These are phyloP conservation scores for Chymomyza caudatula DNA, from an alignment of 2,888 invertebrate species.

Conservation along the genomic window DNA sequence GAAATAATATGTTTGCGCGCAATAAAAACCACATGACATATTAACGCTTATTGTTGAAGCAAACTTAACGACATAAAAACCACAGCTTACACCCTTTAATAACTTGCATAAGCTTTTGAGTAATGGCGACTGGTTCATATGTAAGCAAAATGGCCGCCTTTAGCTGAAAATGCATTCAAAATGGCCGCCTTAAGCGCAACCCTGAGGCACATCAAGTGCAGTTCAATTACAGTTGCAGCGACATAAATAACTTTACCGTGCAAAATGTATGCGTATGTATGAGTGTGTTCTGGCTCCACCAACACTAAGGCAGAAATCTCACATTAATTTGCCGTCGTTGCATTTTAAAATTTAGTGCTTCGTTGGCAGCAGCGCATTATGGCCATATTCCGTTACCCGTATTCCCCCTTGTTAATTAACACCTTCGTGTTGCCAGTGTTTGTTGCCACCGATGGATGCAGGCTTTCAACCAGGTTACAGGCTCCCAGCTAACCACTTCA, in stretches of 20 bases:
- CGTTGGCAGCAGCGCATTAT: neutral
- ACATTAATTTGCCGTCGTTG: constrained; percentile 54
- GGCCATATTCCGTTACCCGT: neutral
- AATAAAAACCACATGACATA: too few relatives aligned
- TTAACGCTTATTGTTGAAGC: too few relatives aligned
- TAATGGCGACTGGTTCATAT: neutral
- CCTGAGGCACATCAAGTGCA: neutral
- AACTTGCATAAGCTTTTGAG: neutral
- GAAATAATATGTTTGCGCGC: too few relatives aligned
- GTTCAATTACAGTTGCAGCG: neutral
- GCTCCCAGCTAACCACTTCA: constrained; percentile 30
- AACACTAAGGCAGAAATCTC: constrained; percentile 43
- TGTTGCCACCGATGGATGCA: neutral
- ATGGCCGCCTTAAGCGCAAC: neutral
- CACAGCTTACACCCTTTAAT: too few relatives aligned
- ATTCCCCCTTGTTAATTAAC: constrained; percentile 58
- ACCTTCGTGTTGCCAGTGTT: constrained; percentile 35
- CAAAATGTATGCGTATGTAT: neutral
- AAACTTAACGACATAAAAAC: too few relatives aligned
- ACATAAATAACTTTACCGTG: neutral
- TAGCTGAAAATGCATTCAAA: neutral
- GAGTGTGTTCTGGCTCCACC: neutral
- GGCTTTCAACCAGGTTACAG: neutral
- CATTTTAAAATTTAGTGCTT: constrained; percentile 63
- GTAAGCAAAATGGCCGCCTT: neutral